Base-by-base conservation (phyloP, 2,888 invertebrate genomes). In the Unio pictorum region DNA sequence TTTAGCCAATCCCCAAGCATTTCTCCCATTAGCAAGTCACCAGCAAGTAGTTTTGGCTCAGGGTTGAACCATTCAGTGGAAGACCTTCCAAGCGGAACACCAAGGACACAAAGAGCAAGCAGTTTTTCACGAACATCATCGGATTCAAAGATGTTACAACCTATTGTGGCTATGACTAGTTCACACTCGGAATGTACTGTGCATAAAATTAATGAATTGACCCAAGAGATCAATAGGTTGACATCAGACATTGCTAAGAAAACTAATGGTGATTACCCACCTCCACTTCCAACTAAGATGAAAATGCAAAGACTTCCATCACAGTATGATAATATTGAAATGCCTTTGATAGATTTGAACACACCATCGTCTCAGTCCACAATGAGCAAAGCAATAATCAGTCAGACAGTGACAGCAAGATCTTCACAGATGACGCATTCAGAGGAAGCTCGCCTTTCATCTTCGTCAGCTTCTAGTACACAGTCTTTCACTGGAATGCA, bases 11-110 rank as follows among this genome's bases (percentile, higher is more conserved):
- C 76, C 11, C 69, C 64, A 55, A 77, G 76, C 68, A 70, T 71
- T 28, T 80, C 85, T 30, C 86, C 86, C 5, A 72, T 83, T 23
- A 84, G 83, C 75, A 79, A 78, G 59, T 88, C 86, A 15, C 86
- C 95, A 82, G 94, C 94, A 68, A 95, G 95, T 67, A 96, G 96
- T 81, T 91, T 95, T 83, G 96, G 96, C 90, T 96, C 96, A 0
- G 95, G 95, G 90, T 91, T 96, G 82, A 96, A 96, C 91, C 94
- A 94, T 84, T 96, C 96, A n/a, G 79, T 84, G 3, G 88, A 88
- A 64, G 87, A 88, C 66, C 74, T 87, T 58, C 67, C 76, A 58
- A 67, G 71, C 57, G 73, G 75, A 54, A 45, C 45, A 45, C 66
- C 71, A 55, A 69, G 65, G 34, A 72, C 72, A 30, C 73, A 69